Base-by-base conservation (phyloP, 2,888 invertebrate genomes). In the Leptopilina syphax region DNA sequence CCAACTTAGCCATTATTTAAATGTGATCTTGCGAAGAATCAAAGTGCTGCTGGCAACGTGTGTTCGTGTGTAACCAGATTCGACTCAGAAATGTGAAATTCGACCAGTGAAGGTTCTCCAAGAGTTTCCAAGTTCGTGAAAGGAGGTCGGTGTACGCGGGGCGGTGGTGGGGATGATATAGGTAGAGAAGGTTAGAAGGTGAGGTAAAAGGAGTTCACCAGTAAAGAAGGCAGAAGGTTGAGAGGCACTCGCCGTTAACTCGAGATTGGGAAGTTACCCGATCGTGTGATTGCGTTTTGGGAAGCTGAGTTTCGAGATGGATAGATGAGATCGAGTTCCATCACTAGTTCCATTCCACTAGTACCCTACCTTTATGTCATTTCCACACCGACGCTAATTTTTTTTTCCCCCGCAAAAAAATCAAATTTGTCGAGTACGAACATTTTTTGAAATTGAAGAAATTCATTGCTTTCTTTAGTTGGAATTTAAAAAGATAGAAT, bases 211-310 rank as follows among this genome's bases (percentile, higher is more conserved):
- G 68, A 81, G 73, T 34, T 73, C 57, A 34, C 57, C 34, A 73
- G 73, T 41, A 60, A 80, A 79, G 82, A 77, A 67, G 81, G 82
- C 82, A 84, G 85, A 87, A 85, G 84, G 83, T 81, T 81, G 81
- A 83, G 83, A 82, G 84, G 86, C 86, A 83, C 84, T 85, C 83
- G 79, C 83, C 83, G 87, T 89, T 88, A 89, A 89, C 86, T 87
- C 86, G 85, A 88, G 85, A 89, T 89, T 87, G 89, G 86, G 84
- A 89, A 89, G 89, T 88, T 89, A 89, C 84, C 87, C 88, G 88
- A 88, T 89, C 89, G 88, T 89, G 87, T 89, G 89, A 89, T 89
- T 89, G 86, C 88, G 84, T 88, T 87, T 85, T 73, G 57, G 73
- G 18, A 54, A 73, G 57, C 57, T 34, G 86, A 80, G 79, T 67